phyloP scores from a whole-genome alignment of 2,888 invertebrate genomes.

The Tenthredo amoena region DNA sequence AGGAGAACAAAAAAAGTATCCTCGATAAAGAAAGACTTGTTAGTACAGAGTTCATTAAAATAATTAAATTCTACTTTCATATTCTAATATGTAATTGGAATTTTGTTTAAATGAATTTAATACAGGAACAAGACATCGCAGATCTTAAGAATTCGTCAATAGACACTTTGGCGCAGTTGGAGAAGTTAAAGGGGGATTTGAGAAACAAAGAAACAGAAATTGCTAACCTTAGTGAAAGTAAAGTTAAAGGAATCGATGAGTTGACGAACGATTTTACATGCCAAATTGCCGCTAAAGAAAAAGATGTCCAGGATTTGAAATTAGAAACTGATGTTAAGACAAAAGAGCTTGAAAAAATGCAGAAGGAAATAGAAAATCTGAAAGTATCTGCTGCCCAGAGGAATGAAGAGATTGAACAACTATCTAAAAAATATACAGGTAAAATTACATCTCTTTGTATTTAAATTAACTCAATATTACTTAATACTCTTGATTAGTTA shows the following conservation, averaged over 20 bases:
- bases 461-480: conserved; percentile 3
- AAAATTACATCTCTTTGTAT: conserved; percentile 22
- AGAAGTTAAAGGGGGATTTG: conserved; percentile 80
- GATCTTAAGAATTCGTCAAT: conserved; percentile 81
- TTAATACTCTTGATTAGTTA: background rate
- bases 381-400: conserved; percentile 69
- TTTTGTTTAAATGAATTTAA: background rate
- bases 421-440: conserved; percentile 71
- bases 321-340: conserved; percentile 65
- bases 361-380: conserved; percentile 69
- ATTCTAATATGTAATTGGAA: conserved; percentile 11
- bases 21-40: conserved; percentile 74
- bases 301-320: conserved; percentile 68
- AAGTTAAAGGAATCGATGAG: conserved; percentile 68
- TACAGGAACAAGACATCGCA: conserved; percentile 76
- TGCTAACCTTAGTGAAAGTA: conserved; percentile 68
- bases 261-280: conserved; percentile 69
- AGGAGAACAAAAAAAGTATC: conserved; percentile 73
- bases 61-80: conserved; percentile 18
- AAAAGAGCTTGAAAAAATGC: conserved; percentile 66
- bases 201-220: conserved; percentile 82
- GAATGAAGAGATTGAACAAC: conserved; percentile 71
- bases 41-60: conserved; percentile 55
- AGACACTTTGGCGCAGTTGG: conserved; percentile 81
- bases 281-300: conserved; percentile 71